phyloP scores from a whole-genome alignment of 2,888 invertebrate species.

The Trachelus iudaicus region DNA sequence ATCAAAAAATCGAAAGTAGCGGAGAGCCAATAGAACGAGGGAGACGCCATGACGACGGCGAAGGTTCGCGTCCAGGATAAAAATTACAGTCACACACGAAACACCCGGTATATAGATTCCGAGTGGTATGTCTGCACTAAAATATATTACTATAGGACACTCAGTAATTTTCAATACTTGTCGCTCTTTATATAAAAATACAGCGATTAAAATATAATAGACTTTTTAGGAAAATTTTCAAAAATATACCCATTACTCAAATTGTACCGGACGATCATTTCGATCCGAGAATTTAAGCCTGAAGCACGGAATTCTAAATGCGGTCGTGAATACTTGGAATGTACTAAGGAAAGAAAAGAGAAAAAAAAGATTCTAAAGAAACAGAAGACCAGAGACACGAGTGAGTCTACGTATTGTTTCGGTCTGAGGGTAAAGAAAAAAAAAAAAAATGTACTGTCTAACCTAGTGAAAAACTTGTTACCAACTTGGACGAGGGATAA shows the following conservation, averaged over 20 bases:
- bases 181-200: not conserved
- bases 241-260: not conserved
- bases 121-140: not conserved
- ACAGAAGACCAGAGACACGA: not conserved
- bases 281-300: not conserved
- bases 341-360: not conserved
- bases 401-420: not conserved
- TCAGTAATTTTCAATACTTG: not conserved
- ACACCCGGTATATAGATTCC: not conserved
- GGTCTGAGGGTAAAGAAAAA: not conserved
- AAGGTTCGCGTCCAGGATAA: not conserved
- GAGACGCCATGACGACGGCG: not conserved
- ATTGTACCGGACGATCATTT: not conserved
- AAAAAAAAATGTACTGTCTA: not conserved
- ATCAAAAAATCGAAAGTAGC: not conserved
- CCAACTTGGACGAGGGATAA: not conserved
- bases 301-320: not conserved
- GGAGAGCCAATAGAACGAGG: not conserved
- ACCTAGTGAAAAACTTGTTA: not conserved
- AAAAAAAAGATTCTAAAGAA: not conserved
- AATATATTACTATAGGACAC: not conserved
- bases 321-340: not conserved
- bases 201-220: no score
- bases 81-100: not conserved
- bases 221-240: no score